phyloP scores from a whole-genome alignment of 1,140 invertebrate genomes.

The Conopomorpha cramerella region DNA sequence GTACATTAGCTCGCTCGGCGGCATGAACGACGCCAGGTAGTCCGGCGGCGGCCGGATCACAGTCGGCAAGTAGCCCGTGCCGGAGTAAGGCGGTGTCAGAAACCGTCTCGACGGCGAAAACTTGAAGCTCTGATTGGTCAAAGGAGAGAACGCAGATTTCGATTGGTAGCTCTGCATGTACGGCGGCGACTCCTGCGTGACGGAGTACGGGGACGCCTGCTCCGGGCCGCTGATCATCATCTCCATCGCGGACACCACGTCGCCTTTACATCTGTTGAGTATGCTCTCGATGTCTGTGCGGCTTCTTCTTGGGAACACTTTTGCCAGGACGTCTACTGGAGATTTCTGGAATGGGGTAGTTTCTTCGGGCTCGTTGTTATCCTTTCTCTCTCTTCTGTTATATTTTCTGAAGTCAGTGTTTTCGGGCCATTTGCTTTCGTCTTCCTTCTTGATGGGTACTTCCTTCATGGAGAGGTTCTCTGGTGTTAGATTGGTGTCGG shows the following conservation, averaged over 20 bases:
- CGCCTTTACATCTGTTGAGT: conserved; percentile 77
- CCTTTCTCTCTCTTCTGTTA: conserved; percentile 26
- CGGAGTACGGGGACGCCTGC: conserved; percentile 24
- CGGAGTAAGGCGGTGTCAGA: conserved; percentile 77
- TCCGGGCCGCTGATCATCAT: conserved; percentile 73
- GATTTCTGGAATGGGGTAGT: conserved; percentile 37
- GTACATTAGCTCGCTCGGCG: conserved; percentile 48
- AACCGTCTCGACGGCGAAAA: conserved; percentile 68
- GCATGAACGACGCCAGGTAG: conserved; percentile 47
- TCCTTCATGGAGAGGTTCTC: conserved; percentile 58
- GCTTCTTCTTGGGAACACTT: conserved; percentile 84
- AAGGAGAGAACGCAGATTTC: conserved; percentile 75
- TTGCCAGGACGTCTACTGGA: conserved; percentile 51
- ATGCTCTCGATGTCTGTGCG: conserved; percentile 82
- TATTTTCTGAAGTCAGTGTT: conserved; percentile 30
- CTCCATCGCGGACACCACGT: conserved; percentile 90
- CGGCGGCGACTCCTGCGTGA: conserved; percentile 40
- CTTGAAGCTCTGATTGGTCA: conserved; percentile 63
- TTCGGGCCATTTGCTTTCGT: conserved; percentile 47
- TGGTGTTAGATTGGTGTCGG: conserved; percentile 41
- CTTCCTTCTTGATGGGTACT: conserved; percentile 39
- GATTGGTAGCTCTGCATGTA: conserved; percentile 48
- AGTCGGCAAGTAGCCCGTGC: conserved; percentile 78
- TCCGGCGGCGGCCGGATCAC: conserved; percentile 70
- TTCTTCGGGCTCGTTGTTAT: conserved; percentile 14